Evolutionary conservation across 2,888 invertebrate species (phyloP), one percentile per base, ranked within the genome.

Genomic region (Drosophila meridiana): DNA sequence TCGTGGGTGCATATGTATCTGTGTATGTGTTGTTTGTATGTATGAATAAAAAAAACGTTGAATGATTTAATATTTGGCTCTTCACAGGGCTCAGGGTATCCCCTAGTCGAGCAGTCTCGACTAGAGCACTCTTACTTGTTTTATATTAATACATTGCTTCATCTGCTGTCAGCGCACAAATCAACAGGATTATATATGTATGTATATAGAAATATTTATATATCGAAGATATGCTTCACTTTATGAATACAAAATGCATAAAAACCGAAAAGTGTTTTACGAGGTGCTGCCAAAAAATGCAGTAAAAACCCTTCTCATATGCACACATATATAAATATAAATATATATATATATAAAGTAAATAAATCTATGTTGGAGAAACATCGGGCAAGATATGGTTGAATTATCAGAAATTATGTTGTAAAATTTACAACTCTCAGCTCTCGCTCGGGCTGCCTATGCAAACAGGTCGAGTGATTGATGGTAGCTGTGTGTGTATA

Each of bases 321-420:
- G 1, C 9, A 26, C 7, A 36, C 36, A 30, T 20, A 6, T 34
- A 50, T 42, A 38, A 14, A 52, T 9, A 1, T 20, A 20, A 11
- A 2, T 20, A 26, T 28, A 34, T 43, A 34, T 43, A 28, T 40
- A 3, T 32, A 47, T 47, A 42, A 36, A 58, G 58, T 61, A 77
- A 62, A 80, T 73, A 87, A 87, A 82, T 85, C 88, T 63, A 78
- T 78, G 88, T 80, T 60, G 76, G 65, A 67, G 50, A 74, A 63
- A 65, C 90, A 82, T 78, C 87, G 57, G 65, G 47, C 28, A 28
- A 80, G 81, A 89, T 75, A 75, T 58, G 64, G 50, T 59, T 73
- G 55, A 87, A 82, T 86, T 87, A 86, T 86, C 85, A 83, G 78
- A 87, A 87, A 90, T 90, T 90, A 90, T 88, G 90, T 90, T 87